A percentile compares a stretch with the other conserved stretches of the same genome.
Conservation (phyloP, 92 coral and sea anemone genomes). For the Epizoanthus stellaris region DNA sequence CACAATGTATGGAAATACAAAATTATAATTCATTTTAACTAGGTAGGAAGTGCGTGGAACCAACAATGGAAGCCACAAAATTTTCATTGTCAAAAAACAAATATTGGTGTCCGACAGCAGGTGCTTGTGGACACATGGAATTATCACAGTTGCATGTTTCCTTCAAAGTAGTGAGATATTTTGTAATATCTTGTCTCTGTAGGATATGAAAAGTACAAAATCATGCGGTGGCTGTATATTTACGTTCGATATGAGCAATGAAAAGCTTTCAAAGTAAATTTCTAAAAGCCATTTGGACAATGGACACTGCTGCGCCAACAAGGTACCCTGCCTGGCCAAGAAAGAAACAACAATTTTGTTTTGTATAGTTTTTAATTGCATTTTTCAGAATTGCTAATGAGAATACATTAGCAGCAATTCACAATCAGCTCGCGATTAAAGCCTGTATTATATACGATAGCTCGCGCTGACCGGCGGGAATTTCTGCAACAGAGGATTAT, state of each 20-base stretch:
- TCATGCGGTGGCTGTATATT: neutral
- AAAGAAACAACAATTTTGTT: neutral
- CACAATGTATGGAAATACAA: neutral
- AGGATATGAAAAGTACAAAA: neutral
- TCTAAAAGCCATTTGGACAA: constrained; percentile 10
- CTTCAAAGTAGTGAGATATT: neutral
- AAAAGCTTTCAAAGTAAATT: neutral
- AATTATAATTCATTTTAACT: neutral
- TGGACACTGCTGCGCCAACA: neutral
- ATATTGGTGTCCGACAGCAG: neutral
- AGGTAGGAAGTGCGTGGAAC: neutral
- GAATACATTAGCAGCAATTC: neutral
- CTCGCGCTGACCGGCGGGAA: too few relatives aligned
- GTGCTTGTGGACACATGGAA: constrained; percentile 2
- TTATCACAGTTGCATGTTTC: neutral
- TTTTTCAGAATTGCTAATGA: constrained; percentile 8
- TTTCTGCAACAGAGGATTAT: neutral
- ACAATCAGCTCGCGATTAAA: neutral
- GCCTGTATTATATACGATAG: neutral
- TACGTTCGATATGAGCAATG: neutral
- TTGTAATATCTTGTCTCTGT: neutral
- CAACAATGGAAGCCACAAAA: neutral
- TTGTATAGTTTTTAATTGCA: neutral
- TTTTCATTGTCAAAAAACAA: neutral
- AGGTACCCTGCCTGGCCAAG: neutral